These are phyloP conservation scores for Cheilosia impressa DNA, from an alignment of 2,888 invertebrate species.

Conservation along the genomic window DNA sequence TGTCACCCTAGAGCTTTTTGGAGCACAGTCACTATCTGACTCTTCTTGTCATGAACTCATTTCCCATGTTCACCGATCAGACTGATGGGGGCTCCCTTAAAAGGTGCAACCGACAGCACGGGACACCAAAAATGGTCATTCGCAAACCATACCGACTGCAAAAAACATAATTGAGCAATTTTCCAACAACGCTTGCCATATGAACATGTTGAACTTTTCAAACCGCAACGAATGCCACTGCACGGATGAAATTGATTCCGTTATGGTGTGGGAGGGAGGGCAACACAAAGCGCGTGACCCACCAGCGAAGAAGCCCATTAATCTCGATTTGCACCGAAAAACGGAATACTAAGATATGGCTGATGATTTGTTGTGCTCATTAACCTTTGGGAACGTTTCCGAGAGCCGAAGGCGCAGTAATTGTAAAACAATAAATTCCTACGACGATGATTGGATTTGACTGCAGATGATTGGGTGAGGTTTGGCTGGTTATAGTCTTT, in stretches of 20 bases:
- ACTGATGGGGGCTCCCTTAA: constrained; percentile 34
- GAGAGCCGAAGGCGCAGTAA: constrained; percentile 48
- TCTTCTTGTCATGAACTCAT: constrained; percentile 49
- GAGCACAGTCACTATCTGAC: not conserved
- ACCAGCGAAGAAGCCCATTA: constrained; percentile 43
- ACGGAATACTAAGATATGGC: constrained; percentile 26
- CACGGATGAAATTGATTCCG: constrained; percentile 45
- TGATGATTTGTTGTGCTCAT: constrained; percentile 67
- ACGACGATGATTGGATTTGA: constrained; percentile 40
- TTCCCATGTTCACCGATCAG: constrained; percentile 45
- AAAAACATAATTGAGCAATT: constrained; percentile 62
- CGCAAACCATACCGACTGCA: constrained; percentile 1
- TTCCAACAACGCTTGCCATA: constrained; percentile 39
- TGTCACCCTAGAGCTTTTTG: constrained; percentile 55
- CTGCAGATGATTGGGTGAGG: constrained; percentile 1
- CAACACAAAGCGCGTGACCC: constrained; percentile 41
- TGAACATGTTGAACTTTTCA: constrained; percentile 61
- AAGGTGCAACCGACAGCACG: constrained; percentile 28
- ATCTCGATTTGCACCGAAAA: constrained; percentile 37
- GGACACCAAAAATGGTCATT: constrained; percentile 46
- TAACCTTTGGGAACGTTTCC: constrained; percentile 59
- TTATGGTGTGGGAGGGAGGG: not conserved
- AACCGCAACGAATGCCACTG: constrained; percentile 36
- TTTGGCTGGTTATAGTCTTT: constrained; percentile 31
- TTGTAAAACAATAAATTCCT: constrained; percentile 49